These are phyloP conservation scores for Noturus placidus DNA, from an alignment of 2,113 vertebrate genomes.

Conservation along the genomic window DNA sequence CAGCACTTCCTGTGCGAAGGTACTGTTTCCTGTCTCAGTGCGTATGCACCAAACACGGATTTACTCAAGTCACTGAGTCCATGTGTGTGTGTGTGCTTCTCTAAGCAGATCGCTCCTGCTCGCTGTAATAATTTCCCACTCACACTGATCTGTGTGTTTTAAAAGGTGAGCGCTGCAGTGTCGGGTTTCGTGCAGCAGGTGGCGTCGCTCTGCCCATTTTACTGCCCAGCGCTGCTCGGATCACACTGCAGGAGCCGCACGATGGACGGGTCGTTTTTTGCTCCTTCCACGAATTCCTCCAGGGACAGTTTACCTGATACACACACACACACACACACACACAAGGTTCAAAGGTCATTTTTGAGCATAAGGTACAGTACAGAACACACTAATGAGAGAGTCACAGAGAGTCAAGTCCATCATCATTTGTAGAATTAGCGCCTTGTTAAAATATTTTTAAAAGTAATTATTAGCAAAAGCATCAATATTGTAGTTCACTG, in stretches of 20 bases:
- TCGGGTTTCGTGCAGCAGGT: conserved; percentile 17
- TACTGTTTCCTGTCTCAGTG: neutral
- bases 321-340: conserved; percentile 7
- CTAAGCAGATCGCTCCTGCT: conserved; percentile 12
- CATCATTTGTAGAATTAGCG: neutral
- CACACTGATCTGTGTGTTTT: conserved; percentile 28
- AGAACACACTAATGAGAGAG: neutral
- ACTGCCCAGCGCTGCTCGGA: conserved; percentile 86
- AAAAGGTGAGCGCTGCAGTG: conserved; percentile 32
- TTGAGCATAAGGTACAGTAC: neutral
- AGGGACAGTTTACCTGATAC: conserved; percentile 91
- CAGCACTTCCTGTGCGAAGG: neutral
- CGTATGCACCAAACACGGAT: neutral
- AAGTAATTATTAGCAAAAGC: neutral
- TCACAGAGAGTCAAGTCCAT: too few relatives aligned
- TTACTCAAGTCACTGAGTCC: conserved; percentile 32
- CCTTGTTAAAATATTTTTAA: neutral
- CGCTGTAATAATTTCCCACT: neutral
- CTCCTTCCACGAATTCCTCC: conserved; percentile 97
- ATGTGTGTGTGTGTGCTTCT: conserved; percentile 46
- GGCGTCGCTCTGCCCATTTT: conserved; percentile 49
- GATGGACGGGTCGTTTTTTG: conserved; percentile 94
- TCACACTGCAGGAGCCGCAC: conserved; percentile 98
- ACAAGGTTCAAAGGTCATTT: conserved; percentile 5
- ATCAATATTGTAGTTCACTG: neutral